Evolutionary conservation across 2,888 invertebrate genomes (phyloP).

Genomic region (Eilema depressum): DNA sequence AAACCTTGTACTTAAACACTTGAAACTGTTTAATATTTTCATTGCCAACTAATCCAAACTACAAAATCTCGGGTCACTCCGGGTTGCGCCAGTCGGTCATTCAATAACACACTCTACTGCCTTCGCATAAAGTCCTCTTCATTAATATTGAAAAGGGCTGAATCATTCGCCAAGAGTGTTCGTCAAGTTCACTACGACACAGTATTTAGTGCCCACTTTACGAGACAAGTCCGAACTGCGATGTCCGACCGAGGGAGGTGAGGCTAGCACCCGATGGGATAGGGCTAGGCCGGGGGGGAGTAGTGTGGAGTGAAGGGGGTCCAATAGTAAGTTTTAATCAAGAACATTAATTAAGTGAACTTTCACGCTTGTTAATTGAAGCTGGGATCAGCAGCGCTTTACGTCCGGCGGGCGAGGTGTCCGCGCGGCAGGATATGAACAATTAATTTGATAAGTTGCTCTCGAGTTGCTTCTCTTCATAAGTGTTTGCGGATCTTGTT

Average conservation of each 20-base stretch:
- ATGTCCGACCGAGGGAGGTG: constrained; percentile 17
- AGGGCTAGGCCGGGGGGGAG: constrained; percentile 7
- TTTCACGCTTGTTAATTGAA: constrained; percentile 52
- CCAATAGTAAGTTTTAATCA: constrained; percentile 55
- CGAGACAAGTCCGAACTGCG: constrained; percentile 22
- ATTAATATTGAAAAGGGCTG: background rate
- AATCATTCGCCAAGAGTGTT: constrained; percentile 22
- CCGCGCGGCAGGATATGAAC: constrained; percentile 20
- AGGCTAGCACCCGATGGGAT: background rate
- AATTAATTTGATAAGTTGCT: constrained; percentile 23
- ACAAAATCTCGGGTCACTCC: constrained; percentile 9
- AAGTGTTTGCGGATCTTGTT: background rate
- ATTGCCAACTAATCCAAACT: constrained; percentile 22
- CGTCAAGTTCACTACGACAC: constrained; percentile 26
- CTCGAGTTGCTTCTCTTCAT: constrained; percentile 6
- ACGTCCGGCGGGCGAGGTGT: constrained; percentile 9
- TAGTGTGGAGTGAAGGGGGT: constrained; percentile 6
- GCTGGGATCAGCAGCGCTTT: constrained; percentile 44
- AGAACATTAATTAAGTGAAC: constrained; percentile 56
- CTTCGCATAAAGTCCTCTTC: background rate
- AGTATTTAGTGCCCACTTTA: constrained; percentile 31
- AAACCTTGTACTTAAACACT: background rate
- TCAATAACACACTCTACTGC: background rate
- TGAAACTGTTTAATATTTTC: constrained; percentile 14
- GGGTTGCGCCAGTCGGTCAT: background rate